These are phyloP conservation scores for Channa striata DNA, from an alignment of 2,797 vertebrate species.

Conservation along the genomic window DNA sequence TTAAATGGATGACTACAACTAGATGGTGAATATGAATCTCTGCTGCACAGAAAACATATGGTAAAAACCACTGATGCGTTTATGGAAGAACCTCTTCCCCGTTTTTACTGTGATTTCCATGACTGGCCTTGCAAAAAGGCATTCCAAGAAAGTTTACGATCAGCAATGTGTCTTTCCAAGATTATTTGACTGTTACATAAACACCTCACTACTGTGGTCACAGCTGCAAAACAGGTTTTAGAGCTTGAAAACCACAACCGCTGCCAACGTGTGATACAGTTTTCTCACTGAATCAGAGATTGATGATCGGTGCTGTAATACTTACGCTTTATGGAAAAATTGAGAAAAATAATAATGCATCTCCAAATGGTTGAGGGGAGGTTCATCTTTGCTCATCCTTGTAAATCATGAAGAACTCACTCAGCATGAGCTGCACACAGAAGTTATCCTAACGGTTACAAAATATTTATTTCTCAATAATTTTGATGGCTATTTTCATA, in stretches of 20 bases:
- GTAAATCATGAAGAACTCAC: slow-evolving; percentile 17
- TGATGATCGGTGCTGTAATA: slow-evolving; percentile 9
- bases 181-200: background rate
- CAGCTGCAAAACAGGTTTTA: background rate
- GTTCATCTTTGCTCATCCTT: slow-evolving; percentile 75
- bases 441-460: too few species aligned
- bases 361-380: slow-evolving; percentile 38
- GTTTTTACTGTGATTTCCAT: too few species aligned
- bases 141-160: background rate
- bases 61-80: background rate
- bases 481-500: background rate
- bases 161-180: background rate
- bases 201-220: background rate
- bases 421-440: slow-evolving; percentile 18
- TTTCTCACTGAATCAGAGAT: background rate
- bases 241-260: slow-evolving; percentile 4
- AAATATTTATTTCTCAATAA: background rate
- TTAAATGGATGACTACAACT: background rate
- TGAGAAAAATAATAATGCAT: slow-evolving; percentile 56
- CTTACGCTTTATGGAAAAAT: slow-evolving; percentile 70
- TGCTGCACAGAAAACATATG: background rate
- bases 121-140: background rate
- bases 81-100: background rate
- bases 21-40: background rate
- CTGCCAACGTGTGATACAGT: background rate